Evolutionary conservation across 2,113 vertebrate genomes (phyloP).

Genomic region (Machaerirhynchus nigripectus): DNA sequence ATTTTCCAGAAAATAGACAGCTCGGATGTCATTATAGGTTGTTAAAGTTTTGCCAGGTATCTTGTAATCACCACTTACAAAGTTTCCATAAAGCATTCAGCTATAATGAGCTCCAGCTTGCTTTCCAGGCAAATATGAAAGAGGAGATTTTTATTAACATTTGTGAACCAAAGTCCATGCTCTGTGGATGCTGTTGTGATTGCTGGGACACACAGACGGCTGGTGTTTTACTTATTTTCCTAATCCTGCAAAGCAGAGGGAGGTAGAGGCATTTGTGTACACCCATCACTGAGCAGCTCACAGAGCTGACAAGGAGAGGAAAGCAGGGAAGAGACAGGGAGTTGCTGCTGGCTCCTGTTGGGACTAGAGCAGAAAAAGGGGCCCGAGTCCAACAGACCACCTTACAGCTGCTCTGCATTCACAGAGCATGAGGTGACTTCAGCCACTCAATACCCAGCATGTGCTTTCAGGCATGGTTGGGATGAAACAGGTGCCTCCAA

Average conservation of each 20-base stretch:
- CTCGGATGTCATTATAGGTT: background rate
- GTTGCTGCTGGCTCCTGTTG: background rate
- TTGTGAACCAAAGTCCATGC: background rate
- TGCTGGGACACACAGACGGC: background rate
- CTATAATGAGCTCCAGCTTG: background rate
- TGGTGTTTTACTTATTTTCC: background rate
- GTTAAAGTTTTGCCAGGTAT: slow-evolving; percentile 28
- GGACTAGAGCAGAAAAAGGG: background rate
- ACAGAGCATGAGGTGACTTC: background rate
- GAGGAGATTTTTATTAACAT: background rate
- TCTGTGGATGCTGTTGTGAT: background rate
- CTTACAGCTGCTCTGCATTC: background rate
- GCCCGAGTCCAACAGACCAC: background rate
- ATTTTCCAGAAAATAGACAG: slow-evolving; percentile 20
- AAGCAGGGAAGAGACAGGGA: background rate
- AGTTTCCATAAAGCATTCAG: background rate
- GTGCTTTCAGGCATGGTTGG: background rate
- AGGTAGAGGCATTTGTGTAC: background rate
- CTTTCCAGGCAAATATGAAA: background rate
- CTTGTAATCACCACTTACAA: background rate
- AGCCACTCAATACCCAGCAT: background rate
- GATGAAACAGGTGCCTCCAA: background rate
- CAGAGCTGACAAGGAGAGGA: background rate
- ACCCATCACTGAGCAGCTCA: background rate
- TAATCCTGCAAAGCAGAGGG: background rate